Evolutionary conservation across 2,888 invertebrate species (phyloP), one percentile per base, ranked within the genome.

Genomic region (Ophion costatus): DNA sequence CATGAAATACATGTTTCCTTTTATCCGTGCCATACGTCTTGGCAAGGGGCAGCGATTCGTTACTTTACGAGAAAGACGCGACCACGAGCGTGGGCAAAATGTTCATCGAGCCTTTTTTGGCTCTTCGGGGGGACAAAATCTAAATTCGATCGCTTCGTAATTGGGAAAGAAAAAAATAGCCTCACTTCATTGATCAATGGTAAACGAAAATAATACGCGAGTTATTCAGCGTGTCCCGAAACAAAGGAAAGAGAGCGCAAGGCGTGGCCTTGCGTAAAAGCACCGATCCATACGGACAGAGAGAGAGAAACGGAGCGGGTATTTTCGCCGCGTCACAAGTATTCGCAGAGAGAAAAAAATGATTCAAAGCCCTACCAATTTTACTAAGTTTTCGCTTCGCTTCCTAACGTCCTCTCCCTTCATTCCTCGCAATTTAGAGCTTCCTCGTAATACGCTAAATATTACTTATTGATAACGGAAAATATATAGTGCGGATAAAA

Each of bases 201-300:
- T 42, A 76, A 66, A 76, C 24, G 22, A 63, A 22, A 67, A 67
- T 45, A 74, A 57, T 33, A 24, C 73, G 51, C 38, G 63, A 66
- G n/a, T 45, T 51, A 38, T 64, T 51, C 10, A 64, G 64, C 42
- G 61, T 71, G 56, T 70, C 17, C 51, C 56, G 57, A 79, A 71
- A 70, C 64, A 63, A 70, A 63, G 56, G 33, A 42, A 42, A 63
- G 24, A 69, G 51, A 71, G 17, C 57, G n/a, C 45, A 45, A 80
- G 76, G 76, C 83, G 83, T 74, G 80, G 71, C 76, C 51, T 80
- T 38, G 77, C 84, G 51, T 64, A 70, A 67, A 66, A 80, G 69
- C 82, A 85, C 76, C 77, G 85, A 74, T 85, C 84, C 82, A 82
- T 83, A 82, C 14, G 76, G 56, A 75, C 51, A 51, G 57, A 57